Evolutionary conservation across 2,888 invertebrate species (phyloP), one percentile per base, ranked within the genome.

Genomic region (Strigamia transsilvanica): DNA sequence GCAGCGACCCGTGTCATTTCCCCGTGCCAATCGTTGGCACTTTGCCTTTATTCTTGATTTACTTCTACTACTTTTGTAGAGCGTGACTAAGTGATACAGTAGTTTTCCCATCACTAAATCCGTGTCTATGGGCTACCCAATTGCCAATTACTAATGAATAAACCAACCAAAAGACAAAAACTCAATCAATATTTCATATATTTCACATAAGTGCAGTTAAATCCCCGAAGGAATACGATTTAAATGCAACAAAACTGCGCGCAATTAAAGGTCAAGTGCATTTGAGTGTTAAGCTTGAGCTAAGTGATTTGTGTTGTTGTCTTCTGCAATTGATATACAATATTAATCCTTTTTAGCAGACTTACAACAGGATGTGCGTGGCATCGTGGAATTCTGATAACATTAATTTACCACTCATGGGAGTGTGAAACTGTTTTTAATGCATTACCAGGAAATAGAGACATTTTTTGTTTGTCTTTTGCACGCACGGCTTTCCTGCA

Each of bases 101-200:
- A 66, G 61, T 21, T 66, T 66, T 66, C 61, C 61, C 61, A n/a
- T 66, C 9, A 66, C 61, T 66, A 66, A 66, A 66, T 21, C 21
- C 61, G 61, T 66, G 61, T 66, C 61, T 66, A 9, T 66, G 61
- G 61, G 61, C 61, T 66, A 21, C 61, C 23, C 61, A 46, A 46
- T 46, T 46, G 46, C 4, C 46, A 27, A 2, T 27, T 27, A 27
- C 27, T n/a, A n/a, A n/a, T n/a, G n/a, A n/a, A n/a, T n/a, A 51
- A 51, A 51, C 51, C 10, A 51, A 51, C 10, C 51, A 51, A 51
- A 34, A 5, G 34, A 34, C 34, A 34, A 34, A 34, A 34, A 34
- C 7, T 34, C 3, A 34, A 34, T 34, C 7, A 3, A 34, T 34
- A 5, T 34, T 34, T 34, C 3, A 34, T 34, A 5, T 3, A n/a